Evolutionary conservation across 2,888 invertebrate genomes (phyloP).

Genomic region (Noctuana brunneofusca): DNA sequence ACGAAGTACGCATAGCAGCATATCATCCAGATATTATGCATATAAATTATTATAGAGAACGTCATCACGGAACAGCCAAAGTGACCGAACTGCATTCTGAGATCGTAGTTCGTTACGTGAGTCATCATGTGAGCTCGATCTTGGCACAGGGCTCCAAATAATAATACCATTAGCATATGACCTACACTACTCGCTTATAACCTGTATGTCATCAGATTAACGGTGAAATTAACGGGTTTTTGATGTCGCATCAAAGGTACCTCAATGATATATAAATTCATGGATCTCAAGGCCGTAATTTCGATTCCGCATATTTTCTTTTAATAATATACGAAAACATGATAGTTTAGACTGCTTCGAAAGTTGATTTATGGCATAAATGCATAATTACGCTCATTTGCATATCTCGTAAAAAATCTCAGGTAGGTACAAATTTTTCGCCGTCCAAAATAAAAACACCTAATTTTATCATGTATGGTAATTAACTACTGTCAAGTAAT

Average conservation of each 20-base stretch:
- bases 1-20: slow-evolving; percentile 13
- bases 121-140: slow-evolving; percentile 63
- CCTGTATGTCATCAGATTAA: slow-evolving; percentile 47
- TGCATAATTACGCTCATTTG: slow-evolving; percentile 28
- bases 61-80: slow-evolving; percentile 40
- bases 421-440: slow-evolving; percentile 25
- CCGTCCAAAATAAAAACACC: slow-evolving; percentile 9
- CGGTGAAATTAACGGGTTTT: slow-evolving; percentile 46
- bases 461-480: slow-evolving; percentile 8
- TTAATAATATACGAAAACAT: slow-evolving; percentile 15
- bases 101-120: slow-evolving; percentile 57
- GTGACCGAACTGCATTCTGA: slow-evolving; percentile 73
- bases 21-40: slow-evolving; percentile 21
- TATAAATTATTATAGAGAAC: slow-evolving; percentile 22
- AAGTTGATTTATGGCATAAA: slow-evolving; percentile 32
- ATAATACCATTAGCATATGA: slow-evolving; percentile 60
- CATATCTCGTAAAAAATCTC: slow-evolving; percentile 21
- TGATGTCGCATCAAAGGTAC: slow-evolving; percentile 33
- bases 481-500: slow-evolving; percentile 26
- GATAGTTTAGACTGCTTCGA: slow-evolving; percentile 21
- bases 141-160: slow-evolving; percentile 67
- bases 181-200: slow-evolving; percentile 48
- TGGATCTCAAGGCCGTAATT: slow-evolving; percentile 33
- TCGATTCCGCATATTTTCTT: slow-evolving; percentile 21
- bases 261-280: slow-evolving; percentile 36